phyloP scores from a whole-genome alignment of 2,113 vertebrate genomes.

The Hiodon alosoides region DNA sequence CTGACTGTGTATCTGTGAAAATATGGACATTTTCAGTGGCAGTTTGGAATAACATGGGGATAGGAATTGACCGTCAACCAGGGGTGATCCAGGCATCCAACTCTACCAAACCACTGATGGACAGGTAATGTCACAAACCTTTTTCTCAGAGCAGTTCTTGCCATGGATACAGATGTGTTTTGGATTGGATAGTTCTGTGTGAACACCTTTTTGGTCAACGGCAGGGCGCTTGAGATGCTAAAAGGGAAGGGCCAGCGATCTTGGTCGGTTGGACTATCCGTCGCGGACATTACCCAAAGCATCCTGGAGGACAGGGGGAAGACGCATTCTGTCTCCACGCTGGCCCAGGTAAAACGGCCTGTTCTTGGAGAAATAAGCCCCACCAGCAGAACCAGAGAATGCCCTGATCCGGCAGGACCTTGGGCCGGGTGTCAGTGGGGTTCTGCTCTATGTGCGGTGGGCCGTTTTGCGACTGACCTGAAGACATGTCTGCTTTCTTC shows the following conservation, averaged over 20 bases:
- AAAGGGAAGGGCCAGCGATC: slow-evolving; percentile 83
- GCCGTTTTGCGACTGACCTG: not conserved
- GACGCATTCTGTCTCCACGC: slow-evolving; percentile 79
- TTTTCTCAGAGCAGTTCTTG: too few relatives aligned
- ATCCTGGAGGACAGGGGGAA: slow-evolving; percentile 77
- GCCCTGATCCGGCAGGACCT: not conserved
- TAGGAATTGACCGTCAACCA: slow-evolving; percentile 28
- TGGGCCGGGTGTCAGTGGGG: not conserved
- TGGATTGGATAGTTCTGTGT: not conserved
- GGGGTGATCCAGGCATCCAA: slow-evolving; percentile 51
- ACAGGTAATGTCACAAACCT: slow-evolving; percentile 63
- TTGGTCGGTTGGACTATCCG: slow-evolving; percentile 86
- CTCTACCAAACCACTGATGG: slow-evolving; percentile 68
- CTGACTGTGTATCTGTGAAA: not conserved
- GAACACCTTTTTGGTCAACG: slow-evolving; percentile 6
- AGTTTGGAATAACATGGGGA: slow-evolving; percentile 61
- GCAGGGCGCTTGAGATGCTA: slow-evolving; percentile 79
- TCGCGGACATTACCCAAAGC: slow-evolving; percentile 84
- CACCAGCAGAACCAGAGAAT: too few relatives aligned
- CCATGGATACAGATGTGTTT: too few relatives aligned
- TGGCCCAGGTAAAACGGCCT: slow-evolving; percentile 74
- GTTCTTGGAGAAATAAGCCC: not conserved
- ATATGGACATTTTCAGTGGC: slow-evolving; percentile 59
- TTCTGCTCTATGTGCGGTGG: not conserved
- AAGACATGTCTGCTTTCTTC: slow-evolving; percentile 27